Conservation (phyloP, 2,888 invertebrate genomes). For the Strigamia maritima region DNA sequence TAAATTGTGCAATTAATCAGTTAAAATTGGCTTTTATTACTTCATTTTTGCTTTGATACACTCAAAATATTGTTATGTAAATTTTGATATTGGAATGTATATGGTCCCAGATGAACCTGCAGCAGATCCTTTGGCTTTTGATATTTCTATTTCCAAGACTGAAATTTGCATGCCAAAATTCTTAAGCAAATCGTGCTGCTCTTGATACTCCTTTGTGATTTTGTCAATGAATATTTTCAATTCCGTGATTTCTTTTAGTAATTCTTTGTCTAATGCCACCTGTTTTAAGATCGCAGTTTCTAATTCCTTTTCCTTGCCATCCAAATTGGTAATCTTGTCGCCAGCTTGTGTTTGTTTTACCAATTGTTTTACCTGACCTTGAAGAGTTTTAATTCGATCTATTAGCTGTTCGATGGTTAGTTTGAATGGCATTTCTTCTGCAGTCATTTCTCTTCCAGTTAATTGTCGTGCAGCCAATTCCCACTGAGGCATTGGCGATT, state of each 20-base stretch:
- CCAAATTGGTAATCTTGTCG: neutral
- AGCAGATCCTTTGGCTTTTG: neutral
- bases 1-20: neutral
- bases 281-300: neutral
- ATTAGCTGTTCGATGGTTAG: too few species aligned
- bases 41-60: neutral
- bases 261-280: neutral
- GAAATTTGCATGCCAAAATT: neutral
- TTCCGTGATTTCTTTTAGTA: neutral
- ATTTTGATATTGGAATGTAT: neutral
- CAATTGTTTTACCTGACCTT: neutral
- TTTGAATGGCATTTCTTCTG: too few species aligned
- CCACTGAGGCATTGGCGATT: too few species aligned
- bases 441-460: slow-evolving; percentile 11
- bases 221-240: neutral
- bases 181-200: neutral
- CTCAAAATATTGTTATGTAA: neutral
- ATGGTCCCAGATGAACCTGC: neutral
- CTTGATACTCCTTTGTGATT: neutral
- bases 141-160: neutral
- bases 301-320: neutral
- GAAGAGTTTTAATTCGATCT: neutral
- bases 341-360: neutral
- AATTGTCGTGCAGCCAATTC: too few species aligned
- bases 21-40: neutral